Conservation (phyloP, 2,888 invertebrate genomes). For the Napeogenes sylphis region DNA sequence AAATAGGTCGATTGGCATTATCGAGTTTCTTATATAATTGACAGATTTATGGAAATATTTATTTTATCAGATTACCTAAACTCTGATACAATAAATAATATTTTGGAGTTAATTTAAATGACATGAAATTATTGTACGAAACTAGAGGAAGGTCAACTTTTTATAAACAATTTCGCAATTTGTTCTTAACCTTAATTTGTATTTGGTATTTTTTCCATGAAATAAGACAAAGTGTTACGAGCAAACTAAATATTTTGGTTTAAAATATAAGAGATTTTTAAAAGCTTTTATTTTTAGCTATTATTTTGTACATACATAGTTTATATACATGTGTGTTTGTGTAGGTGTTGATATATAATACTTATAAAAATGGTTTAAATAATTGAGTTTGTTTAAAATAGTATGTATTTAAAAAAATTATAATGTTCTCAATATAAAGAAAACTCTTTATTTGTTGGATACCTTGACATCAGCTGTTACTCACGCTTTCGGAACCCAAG, state of each 20-base stretch:
- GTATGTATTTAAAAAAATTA: no score
- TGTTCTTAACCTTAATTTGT: slow-evolving; percentile 60
- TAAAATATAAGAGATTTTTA: slow-evolving; percentile 33
- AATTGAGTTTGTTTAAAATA: no score
- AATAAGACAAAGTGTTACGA: slow-evolving; percentile 21
- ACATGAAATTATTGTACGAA: neutral
- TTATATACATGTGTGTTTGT: neutral
- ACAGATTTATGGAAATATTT: neutral
- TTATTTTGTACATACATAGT: neutral
- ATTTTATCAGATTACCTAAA: neutral
- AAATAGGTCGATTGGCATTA: neutral
- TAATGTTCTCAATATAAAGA: neutral
- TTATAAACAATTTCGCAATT: slow-evolving; percentile 35
- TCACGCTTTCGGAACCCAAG: slow-evolving; percentile 59
- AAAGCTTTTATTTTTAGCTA: neutral
- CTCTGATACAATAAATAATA: neutral
- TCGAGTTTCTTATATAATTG: neutral
- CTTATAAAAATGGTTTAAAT: no score
- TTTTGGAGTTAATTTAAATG: neutral
- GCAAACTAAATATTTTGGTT: slow-evolving; percentile 42
- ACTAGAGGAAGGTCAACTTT: slow-evolving; percentile 8
- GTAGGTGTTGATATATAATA: no score
- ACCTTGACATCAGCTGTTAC: slow-evolving; percentile 60
- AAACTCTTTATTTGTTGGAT: slow-evolving; percentile 8
- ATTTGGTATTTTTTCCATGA: slow-evolving; percentile 30